These are phyloP conservation scores for Pyrocephalus nanus DNA, from an alignment of 2,797 vertebrate species.

Conservation along the genomic window DNA sequence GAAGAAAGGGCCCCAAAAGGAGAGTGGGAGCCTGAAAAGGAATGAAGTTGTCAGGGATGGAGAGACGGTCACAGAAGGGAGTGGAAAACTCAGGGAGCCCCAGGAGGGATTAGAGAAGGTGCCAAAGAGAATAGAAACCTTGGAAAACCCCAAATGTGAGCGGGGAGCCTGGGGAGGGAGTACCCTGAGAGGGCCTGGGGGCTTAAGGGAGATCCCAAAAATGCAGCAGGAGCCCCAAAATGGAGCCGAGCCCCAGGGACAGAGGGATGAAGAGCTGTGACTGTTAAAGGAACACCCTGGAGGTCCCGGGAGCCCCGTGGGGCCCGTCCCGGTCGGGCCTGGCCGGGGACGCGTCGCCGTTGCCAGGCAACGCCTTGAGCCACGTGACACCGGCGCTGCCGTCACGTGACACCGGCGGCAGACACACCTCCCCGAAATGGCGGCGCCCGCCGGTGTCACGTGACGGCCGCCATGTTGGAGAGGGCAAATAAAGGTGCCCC, in stretches of 20 bases:
- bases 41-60: neutral
- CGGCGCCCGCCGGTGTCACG: fast-evolving
- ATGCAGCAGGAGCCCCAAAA: neutral
- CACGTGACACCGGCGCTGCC: too few species aligned
- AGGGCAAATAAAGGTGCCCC: fast-evolving
- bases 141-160: neutral
- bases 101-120: neutral
- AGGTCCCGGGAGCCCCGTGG: neutral
- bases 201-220: neutral
- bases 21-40: neutral
- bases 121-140: neutral
- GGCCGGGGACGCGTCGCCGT: neutral
- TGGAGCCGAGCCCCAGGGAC: neutral
- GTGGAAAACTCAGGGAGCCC: neutral
- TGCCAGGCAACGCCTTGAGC: neutral
- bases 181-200: neutral
- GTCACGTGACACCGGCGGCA: fast-evolving
- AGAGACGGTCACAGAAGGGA: neutral
- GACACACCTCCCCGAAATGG: fast-evolving
- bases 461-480: neutral
- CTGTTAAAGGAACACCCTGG: too few species aligned
- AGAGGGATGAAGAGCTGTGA: neutral
- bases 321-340: neutral
- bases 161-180: neutral
- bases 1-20: too few species aligned